Evolutionary conservation across 35 echinoderm and acorn worm genomes (phyloP).

Genomic region (Heliocidaris erythrogramma): DNA sequence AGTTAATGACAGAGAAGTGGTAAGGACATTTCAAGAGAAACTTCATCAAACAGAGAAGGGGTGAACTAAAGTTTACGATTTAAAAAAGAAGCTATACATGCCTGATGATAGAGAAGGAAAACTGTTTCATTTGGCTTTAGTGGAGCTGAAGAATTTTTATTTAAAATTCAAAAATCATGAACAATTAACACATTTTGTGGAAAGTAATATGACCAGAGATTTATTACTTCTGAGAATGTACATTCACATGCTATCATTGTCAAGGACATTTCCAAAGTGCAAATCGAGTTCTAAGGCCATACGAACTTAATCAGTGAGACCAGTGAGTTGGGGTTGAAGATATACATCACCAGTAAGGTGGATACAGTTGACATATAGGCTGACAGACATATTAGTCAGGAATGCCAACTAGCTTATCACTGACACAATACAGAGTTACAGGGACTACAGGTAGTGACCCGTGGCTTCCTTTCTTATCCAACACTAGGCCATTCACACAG

Average conservation of each 20-base stretch:
- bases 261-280: not conserved
- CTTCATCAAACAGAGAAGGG: too few species aligned
- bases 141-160: not conserved
- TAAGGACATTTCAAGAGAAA: not conserved
- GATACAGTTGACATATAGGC: not conserved
- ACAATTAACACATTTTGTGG: too few species aligned
- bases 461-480: not conserved
- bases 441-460: not conserved
- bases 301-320: not conserved
- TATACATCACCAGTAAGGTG: not conserved
- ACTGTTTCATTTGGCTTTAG: too few species aligned
- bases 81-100: too few species aligned
- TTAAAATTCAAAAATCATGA: not conserved
- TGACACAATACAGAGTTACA: constrained; percentile 4
- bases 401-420: not conserved
- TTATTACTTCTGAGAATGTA: not conserved
- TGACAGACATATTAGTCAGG: not conserved
- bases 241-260: not conserved
- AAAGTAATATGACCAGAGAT: not conserved
- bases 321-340: not conserved
- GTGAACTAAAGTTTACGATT: too few species aligned
- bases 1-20: too few species aligned
- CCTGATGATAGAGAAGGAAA: too few species aligned
- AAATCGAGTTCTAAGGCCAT: not conserved
- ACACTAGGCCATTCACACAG: not conserved